phyloP scores from a whole-genome alignment of 1,140 invertebrate genomes.

The Tenebrio molitor region DNA sequence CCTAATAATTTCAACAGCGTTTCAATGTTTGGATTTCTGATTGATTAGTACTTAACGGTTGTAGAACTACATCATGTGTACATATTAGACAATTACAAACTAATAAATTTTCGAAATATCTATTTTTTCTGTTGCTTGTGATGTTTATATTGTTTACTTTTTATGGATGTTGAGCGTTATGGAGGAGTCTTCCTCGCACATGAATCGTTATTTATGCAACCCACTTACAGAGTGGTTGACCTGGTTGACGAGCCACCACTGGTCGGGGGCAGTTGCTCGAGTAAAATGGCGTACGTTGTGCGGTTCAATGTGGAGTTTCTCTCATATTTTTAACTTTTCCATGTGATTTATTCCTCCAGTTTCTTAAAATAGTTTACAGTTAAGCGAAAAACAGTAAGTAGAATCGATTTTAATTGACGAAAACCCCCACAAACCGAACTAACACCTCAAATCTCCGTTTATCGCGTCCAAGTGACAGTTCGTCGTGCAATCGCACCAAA shows the following conservation, averaged over 20 bases:
- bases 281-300: conserved; percentile 56
- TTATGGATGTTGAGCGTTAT: conserved; percentile 1
- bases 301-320: conserved; percentile 14
- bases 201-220: conserved; percentile 51
- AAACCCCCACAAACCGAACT: not conserved
- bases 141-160: too few species aligned
- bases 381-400: conserved; percentile 50
- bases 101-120: not conserved
- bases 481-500: not conserved
- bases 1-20: not conserved
- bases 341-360: conserved; percentile 18
- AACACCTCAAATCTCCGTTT: conserved; percentile 1
- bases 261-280: conserved; percentile 50
- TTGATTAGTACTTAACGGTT: not conserved
- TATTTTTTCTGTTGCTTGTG: too few species aligned
- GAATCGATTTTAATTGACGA: conserved; percentile 50
- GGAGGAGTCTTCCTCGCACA: not conserved
- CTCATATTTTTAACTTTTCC: conserved; percentile 42
- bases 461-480: conserved; percentile 45
- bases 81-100: not conserved
- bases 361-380: conserved; percentile 34
- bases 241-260: conserved; percentile 46
- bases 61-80: not conserved
- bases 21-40: not conserved
- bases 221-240: conserved; percentile 42